Evolutionary conservation across 2,113 vertebrate genomes (phyloP), one percentile per base, ranked within the genome.

Genomic region (Melanerpes formicivorus): DNA sequence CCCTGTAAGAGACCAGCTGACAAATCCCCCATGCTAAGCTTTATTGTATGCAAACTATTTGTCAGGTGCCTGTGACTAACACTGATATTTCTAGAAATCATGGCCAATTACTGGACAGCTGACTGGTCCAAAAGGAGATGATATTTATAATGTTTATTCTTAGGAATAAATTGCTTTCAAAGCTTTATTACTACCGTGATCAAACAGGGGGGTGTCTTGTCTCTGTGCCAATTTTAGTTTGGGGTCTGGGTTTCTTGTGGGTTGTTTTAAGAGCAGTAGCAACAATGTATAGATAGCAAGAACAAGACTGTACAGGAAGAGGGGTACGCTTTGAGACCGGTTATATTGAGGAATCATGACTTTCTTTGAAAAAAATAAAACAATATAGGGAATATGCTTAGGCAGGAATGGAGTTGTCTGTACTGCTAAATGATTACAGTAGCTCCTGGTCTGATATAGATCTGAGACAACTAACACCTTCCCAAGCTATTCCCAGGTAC

Each of bases 21-120:
- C 37, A 94, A 93, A 91, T 64, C 54, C 48, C 72, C 30, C 54
- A 62, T 32, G 48, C 15, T 93, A 79, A 89, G 56, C 76, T 95
- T 90, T 80, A 90, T 90, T 94, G 76, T 95, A 94, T 93, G 93
- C 65, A 93, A 96, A 94, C 48, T 87, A 78, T 91, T 85, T 78
- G 67, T 92, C 96, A 92, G 72, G 58, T 83, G 65, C 76, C n/a
- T 77, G 48, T 92, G 94, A 92, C 72, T 93, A 87, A 89, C 19
- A 63, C 6, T 37, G 48, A 82, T 92, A 93, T 90, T 88, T 77
- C 82, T 62, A 78, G 80, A 65, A 86, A 83, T 83, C 34, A 32
- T 18, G 66, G 72, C 58, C 34, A 58, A 54, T 59, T 86, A 75
- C 48, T 78, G 65, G 89, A 90, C 72, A 91, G 65, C 40, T 94